Evolutionary conservation across 2,797 vertebrate species (phyloP), one percentile per base, ranked within the genome.

Genomic region (Buphagus erythrorhynchus): DNA sequence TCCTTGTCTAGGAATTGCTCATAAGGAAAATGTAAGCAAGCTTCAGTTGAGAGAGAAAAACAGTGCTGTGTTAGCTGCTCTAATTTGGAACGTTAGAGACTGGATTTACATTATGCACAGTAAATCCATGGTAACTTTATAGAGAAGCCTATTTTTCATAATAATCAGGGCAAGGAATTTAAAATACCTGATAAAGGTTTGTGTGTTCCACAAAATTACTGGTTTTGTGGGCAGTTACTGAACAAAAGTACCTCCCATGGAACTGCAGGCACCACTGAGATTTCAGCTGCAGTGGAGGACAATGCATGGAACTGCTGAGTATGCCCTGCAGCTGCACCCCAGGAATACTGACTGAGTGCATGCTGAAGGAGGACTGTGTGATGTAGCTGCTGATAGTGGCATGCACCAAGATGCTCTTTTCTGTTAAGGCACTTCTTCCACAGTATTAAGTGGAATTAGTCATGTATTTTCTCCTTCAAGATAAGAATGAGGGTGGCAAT

Each of bases 401-500:
- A 8, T 63, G 54, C 51, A 54, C 16, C 35, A 79, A 82, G 26
- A 55, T 69, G 12, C 43, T 88, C 25, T 74, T 55, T 67, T 33
- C 48, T 65, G 8, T 75, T 67, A 38, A 67, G 40, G n/a, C 18
- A 36, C 13, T 80, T 87, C 29, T 58, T 80, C n/a, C 11, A 33
- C 55, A 46, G 7, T 36, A 11, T 57, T 48, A 80, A 80, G 18
- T 28, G 48, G 40, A 82, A 31, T 65, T 52, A 35, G 5, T 85
- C 6, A 9, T 0, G 0, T 49, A 19, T 86, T 90, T 92, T 66
- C 52, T 61, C 18, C 19, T 12, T 87, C 1, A 2, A 20, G 10
- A 15, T 65, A 74, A 48, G 42, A 77, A 48, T 49, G 20, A 65
- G 49, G 18, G 10, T 62, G 45, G 31, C 24, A 62, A 8, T 45